Conservation (phyloP, 2,797 vertebrate genomes). For the Myiotriccus ornatus region DNA sequence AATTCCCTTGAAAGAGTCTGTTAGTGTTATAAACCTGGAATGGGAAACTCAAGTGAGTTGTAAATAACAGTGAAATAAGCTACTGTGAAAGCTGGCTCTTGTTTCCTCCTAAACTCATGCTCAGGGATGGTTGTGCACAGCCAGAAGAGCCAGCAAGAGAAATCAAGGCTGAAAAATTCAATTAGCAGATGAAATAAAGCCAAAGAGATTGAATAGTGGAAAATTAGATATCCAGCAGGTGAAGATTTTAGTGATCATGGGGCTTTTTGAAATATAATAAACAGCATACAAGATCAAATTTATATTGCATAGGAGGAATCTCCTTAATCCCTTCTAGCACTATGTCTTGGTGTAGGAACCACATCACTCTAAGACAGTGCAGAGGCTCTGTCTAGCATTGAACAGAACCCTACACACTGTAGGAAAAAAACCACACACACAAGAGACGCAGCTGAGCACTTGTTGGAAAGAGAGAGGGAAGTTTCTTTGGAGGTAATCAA, state of each 20-base stretch:
- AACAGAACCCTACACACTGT: background rate
- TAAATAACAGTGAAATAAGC: conserved; percentile 5
- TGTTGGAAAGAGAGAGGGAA: background rate
- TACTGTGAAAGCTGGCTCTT: background rate
- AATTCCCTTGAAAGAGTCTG: background rate
- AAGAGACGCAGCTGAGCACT: background rate
- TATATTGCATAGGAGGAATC: background rate
- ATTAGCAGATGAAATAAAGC: conserved; percentile 13
- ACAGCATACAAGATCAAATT: background rate
- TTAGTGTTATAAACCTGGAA: background rate
- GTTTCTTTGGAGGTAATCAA: background rate
- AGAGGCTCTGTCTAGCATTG: background rate
- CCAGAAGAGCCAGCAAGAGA: background rate
- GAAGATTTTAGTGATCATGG: background rate
- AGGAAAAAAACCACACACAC: background rate
- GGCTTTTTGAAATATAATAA: background rate
- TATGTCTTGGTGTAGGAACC: background rate
- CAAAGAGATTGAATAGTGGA: background rate
- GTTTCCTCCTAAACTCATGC: background rate
- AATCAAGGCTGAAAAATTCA: conserved; percentile 23
- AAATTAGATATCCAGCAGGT: background rate
- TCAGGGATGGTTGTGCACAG: background rate
- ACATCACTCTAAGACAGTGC: rapidly evolving
- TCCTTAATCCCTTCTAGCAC: background rate
- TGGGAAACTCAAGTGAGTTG: background rate